Evolutionary conservation across 64 coral and sea anemone species (phyloP), one percentile per base, ranked within the genome.

Genomic region (Platygyra sinensis): DNA sequence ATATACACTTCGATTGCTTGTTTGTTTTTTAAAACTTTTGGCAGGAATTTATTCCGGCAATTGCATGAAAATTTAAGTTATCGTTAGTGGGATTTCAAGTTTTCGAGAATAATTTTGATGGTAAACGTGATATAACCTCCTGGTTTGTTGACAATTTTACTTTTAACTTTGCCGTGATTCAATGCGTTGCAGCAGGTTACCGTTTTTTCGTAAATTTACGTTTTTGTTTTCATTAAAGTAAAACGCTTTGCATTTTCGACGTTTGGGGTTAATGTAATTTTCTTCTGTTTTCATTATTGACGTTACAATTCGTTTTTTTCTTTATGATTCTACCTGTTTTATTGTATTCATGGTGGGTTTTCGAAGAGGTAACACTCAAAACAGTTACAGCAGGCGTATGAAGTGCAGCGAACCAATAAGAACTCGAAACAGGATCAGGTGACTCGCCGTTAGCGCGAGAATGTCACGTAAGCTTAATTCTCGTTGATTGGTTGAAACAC

Each of bases 21-120:
- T 14, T 24, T 42, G 79, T 46, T 85, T 65, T 74, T 85, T 85
- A 71, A 85, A 72, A 63, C 32, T 29, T 84, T 27, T 42, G 60
- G 13, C 20, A 83, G 4, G 25, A 17, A 39, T 62, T 82, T 82
- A 1, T 65, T 64, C 15, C 52, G 50, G 10, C 29, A n/a, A 18
- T 59, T 57, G 62, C 57, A 17, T 59, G 28, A 0, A 81, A 81
- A 42, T 69, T 69, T 25, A 11, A 69, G 1, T 69, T 69, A 24
- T 10, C 4, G 22, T 67, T 28, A 71, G 28, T 69, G 63, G 62
- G 22, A 52, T 85, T 85, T 72, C 65, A 85, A 49, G 69, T 62
- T 85, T 69, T 69, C 11, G 31, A 67, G 39, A 14, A 25, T 71
- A 52, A 71, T 71, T 71, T 85, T 85, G 38, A 24, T 50, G 12